Evolutionary conservation across 2,797 vertebrate genomes (phyloP).

Genomic region (Takifugu rubripes): DNA sequence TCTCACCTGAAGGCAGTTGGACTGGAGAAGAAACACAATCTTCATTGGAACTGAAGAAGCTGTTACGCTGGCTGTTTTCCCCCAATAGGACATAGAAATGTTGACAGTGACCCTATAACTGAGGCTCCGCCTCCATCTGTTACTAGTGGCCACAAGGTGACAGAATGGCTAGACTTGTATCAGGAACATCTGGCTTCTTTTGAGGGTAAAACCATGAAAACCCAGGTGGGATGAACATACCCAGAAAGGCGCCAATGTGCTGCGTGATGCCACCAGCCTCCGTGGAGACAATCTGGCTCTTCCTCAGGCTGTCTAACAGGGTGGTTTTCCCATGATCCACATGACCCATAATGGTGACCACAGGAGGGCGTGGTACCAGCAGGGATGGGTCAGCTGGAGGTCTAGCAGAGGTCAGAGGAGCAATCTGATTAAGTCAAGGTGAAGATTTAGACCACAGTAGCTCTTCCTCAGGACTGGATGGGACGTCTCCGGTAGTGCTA

Average conservation of each 20-base stretch:
- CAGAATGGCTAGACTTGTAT: no score
- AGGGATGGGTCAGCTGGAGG: constrained; percentile 72
- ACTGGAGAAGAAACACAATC: constrained; percentile 49
- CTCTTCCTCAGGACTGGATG: no score
- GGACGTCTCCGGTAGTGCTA: no score
- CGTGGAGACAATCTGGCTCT: constrained; percentile 82
- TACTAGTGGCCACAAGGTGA: no score
- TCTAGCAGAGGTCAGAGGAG: constrained; percentile 30
- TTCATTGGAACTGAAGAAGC: no score
- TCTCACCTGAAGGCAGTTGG: constrained; percentile 85
- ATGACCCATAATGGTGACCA: constrained; percentile 96
- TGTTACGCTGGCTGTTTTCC: no score
- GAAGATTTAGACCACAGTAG: no score
- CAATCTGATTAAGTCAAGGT: neutral
- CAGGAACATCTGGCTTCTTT: no score
- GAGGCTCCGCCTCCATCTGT: neutral
- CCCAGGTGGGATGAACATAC: constrained; percentile 34
- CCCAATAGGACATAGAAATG: no score
- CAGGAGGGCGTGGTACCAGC: constrained; percentile 79
- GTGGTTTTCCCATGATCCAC: constrained; percentile 97
- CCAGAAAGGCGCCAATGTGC: constrained; percentile 93
- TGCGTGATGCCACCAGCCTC: constrained; percentile 96
- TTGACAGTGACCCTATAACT: neutral
- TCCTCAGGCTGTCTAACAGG: constrained; percentile 87
- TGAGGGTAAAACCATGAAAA: no score